These are phyloP conservation scores for Buceros bicornis DNA, from an alignment of 2,797 vertebrate genomes.

Conservation along the genomic window DNA sequence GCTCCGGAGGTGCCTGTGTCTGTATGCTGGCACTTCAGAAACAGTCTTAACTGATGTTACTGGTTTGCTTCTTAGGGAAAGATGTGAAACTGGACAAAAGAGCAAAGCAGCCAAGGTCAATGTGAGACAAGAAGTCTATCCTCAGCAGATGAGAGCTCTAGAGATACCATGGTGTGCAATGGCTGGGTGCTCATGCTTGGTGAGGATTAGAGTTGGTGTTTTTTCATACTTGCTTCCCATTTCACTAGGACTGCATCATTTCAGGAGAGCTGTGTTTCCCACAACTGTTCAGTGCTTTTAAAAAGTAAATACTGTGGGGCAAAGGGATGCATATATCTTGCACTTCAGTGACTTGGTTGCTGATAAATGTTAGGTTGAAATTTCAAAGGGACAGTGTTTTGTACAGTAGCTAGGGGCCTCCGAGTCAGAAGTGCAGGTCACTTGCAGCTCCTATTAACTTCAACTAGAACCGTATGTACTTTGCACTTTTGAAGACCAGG, in stretches of 20 bases:
- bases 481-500: conserved; percentile 15
- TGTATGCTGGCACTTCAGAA: neutral
- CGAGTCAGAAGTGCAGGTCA: conserved; percentile 21
- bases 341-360: neutral
- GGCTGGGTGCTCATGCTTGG: neutral
- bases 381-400: conserved; percentile 21
- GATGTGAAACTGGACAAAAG: neutral
- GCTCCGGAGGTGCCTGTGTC: neutral
- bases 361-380: conserved; percentile 22
- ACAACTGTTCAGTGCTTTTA: neutral
- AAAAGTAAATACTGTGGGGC: conserved; percentile 12
- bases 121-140: neutral
- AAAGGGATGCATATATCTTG: conserved; percentile 3
- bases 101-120: neutral
- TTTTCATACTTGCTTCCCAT: neutral
- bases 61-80: neutral
- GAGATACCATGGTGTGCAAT: neutral
- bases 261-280: neutral
- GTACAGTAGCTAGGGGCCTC: conserved; percentile 4
- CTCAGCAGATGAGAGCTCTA: neutral
- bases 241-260: neutral
- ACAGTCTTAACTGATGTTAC: neutral
- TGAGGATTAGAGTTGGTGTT: neutral
- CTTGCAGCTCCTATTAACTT: conserved; percentile 45
- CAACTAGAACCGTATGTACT: neutral